phyloP scores from a whole-genome alignment of 2,888 invertebrate genomes.

The Rhopalosiphum nymphaeae region DNA sequence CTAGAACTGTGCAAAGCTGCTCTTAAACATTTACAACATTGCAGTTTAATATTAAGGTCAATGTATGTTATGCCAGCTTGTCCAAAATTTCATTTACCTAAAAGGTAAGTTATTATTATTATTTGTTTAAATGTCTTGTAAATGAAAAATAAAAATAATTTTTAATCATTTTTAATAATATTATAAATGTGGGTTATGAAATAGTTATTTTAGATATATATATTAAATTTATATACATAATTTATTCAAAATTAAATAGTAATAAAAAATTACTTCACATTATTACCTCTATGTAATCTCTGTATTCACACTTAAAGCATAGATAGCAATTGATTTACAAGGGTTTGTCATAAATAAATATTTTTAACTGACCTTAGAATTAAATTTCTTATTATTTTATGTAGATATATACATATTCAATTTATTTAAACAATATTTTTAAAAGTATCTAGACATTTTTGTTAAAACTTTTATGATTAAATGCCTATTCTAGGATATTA shows the following conservation, averaged over 20 bases:
- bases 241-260: neutral
- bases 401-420: neutral
- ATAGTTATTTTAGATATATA: neutral
- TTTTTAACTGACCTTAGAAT: neutral
- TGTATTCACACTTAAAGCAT: neutral
- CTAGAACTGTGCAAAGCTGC: conserved; percentile 77
- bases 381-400: neutral
- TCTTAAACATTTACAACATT: conserved; percentile 86
- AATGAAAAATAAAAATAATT: neutral
- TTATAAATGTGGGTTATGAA: neutral
- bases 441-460: neutral
- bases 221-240: neutral
- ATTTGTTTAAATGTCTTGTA: neutral
- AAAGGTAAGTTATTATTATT: conserved; percentile 70
- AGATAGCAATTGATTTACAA: neutral
- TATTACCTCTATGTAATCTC: neutral
- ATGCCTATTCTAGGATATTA: neutral
- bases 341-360: neutral
- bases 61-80: conserved; percentile 97
- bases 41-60: conserved; percentile 87
- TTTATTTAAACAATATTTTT: neutral
- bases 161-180: neutral
- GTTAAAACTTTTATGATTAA: neutral
- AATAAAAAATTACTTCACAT: neutral
- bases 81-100: conserved; percentile 91